Evolutionary conservation across 2,113 vertebrate species (phyloP).

Genomic region (Picathartes gymnocephalus): DNA sequence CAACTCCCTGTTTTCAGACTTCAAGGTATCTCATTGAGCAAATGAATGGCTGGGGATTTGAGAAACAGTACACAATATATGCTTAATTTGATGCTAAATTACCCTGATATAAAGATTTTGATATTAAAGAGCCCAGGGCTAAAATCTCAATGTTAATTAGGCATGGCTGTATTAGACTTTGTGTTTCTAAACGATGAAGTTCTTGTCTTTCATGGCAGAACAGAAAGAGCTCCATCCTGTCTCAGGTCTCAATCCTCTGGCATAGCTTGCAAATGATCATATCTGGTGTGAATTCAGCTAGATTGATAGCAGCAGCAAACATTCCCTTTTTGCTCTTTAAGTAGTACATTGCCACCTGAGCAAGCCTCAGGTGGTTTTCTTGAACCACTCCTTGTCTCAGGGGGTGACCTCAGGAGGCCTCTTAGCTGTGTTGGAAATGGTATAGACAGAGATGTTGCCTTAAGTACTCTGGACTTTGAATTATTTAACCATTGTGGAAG

Average conservation of each 20-base stretch:
- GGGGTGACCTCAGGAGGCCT: slow-evolving; percentile 26
- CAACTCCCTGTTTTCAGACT: not conserved
- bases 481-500: slow-evolving; percentile 49
- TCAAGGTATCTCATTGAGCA: not conserved
- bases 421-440: not conserved
- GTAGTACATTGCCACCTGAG: slow-evolving; percentile 2
- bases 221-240: not conserved
- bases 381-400: not conserved
- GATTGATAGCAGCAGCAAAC: not conserved
- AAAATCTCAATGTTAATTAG: not conserved
- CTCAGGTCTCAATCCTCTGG: not conserved
- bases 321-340: not conserved
- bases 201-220: not conserved
- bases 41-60: not conserved
- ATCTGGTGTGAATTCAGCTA: not conserved
- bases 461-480: slow-evolving; percentile 19
- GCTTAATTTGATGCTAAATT: not conserved
- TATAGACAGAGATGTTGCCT: slow-evolving; percentile 2
- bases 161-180: not conserved
- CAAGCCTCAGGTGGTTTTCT: slow-evolving; percentile 8
- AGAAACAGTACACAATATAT: not conserved
- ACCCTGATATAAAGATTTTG: not conserved
- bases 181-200: not conserved
- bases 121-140: not conserved
- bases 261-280: not conserved